Conservation (phyloP, 2,888 invertebrate genomes). For the Pomacea canaliculata region DNA sequence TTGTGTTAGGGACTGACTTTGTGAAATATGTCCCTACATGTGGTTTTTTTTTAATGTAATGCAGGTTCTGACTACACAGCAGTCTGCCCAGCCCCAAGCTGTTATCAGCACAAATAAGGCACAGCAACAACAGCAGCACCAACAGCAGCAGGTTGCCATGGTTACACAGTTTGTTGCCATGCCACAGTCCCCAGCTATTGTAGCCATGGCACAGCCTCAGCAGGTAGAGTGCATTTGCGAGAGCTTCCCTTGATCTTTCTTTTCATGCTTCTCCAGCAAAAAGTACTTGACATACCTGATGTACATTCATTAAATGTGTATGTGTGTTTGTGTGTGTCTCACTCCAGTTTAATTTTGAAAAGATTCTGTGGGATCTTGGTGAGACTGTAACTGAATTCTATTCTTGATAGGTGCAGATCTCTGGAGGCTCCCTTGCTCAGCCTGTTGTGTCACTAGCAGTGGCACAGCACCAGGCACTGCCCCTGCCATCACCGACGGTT, state of each 20-base stretch:
- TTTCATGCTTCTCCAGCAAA: not conserved
- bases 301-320: too few species aligned
- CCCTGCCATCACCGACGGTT: constrained; percentile 19
- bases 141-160: constrained; percentile 35
- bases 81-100: constrained; percentile 31
- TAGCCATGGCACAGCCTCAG: constrained; percentile 45
- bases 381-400: too few species aligned
- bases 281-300: too few species aligned
- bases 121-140: constrained; percentile 37
- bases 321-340: too few species aligned
- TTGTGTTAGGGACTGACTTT: too few species aligned
- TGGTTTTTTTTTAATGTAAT: constrained; percentile 9
- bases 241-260: not conserved
- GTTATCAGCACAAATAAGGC: constrained; percentile 35
- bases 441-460: constrained; percentile 47
- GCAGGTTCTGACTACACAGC: constrained; percentile 33
- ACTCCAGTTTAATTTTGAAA: too few species aligned
- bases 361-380: too few species aligned
- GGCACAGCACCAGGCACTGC: constrained; percentile 32
- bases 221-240: constrained; percentile 18
- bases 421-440: constrained; percentile 43
- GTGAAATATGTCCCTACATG: too few species aligned
- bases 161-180: constrained; percentile 54
- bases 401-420: constrained; percentile 42
- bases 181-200: constrained; percentile 44